These are phyloP conservation scores for Sebastes iracundus DNA, from an alignment of 2,797 vertebrate genomes.

Conservation along the genomic window DNA sequence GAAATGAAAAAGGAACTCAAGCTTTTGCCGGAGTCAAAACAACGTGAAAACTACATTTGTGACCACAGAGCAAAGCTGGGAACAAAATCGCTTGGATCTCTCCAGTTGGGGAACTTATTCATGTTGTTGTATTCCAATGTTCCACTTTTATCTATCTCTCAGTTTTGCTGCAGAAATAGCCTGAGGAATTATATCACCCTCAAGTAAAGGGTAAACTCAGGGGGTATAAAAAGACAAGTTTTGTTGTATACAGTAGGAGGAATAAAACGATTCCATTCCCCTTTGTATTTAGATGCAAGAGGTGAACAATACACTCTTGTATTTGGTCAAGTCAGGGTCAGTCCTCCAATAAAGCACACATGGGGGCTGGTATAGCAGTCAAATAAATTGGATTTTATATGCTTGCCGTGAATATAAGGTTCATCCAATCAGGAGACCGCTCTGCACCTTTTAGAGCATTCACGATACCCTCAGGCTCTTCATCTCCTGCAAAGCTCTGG, in stretches of 20 bases:
- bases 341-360: constrained; percentile 63
- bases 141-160: constrained; percentile 11
- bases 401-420: constrained; percentile 66
- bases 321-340: constrained; percentile 69
- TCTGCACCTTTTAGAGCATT: constrained; percentile 72
- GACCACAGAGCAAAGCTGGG: constrained; percentile 65
- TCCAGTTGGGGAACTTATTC: constrained; percentile 58
- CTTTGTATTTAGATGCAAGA: constrained; percentile 53
- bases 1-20: constrained; percentile 70
- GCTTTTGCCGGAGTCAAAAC: constrained; percentile 67
- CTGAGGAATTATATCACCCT: constrained; percentile 42
- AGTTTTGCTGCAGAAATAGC: constrained; percentile 44
- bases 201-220: constrained; percentile 57
- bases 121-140: constrained; percentile 51
- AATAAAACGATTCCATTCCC: constrained; percentile 50
- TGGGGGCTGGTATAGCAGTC: constrained; percentile 46
- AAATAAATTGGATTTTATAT: constrained; percentile 75
- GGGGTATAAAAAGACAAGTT: constrained; percentile 33
- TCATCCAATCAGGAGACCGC: constrained; percentile 72
- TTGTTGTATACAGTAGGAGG: constrained; percentile 27
- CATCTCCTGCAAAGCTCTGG: constrained; percentile 71
- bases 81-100: constrained; percentile 57
- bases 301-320: constrained; percentile 56
- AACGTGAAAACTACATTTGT: constrained; percentile 74
- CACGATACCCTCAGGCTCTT: constrained; percentile 79